Percentiles rank a stretch among this genome's conserved stretches.
phyloP scores from a whole-genome alignment of 2,113 vertebrate species.

The Cheirogaleus medius region DNA sequence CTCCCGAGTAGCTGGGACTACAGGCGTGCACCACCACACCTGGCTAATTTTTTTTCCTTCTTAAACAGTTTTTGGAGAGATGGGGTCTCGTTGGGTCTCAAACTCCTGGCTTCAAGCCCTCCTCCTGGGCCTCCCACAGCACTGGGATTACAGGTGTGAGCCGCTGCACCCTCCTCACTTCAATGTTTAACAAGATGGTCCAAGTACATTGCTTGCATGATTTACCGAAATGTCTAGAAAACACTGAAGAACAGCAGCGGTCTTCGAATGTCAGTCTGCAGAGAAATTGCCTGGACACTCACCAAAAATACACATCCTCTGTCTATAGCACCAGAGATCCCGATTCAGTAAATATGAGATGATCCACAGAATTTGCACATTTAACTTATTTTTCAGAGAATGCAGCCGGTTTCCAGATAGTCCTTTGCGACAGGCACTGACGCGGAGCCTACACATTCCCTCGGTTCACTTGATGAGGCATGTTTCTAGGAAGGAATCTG shows the following conservation, averaged over 20 bases:
- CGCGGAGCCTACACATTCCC: not conserved
- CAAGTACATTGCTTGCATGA: not conserved
- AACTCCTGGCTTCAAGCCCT: too few species aligned
- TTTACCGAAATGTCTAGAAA: not conserved
- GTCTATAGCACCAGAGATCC: fast-evolving
- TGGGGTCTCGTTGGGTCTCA: too few species aligned
- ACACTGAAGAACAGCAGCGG: fast-evolving
- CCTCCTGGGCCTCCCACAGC: too few species aligned
- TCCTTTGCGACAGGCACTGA: not conserved
- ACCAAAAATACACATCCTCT: fast-evolving
- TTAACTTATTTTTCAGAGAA: not conserved
- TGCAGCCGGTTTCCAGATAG: not conserved
- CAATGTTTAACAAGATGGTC: not conserved
- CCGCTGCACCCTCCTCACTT: not conserved
- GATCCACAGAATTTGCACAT: not conserved
- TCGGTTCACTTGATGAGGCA: not conserved
- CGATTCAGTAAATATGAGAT: fast-evolving
- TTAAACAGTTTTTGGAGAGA: too few species aligned
- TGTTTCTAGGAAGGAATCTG: not conserved
- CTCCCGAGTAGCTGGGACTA: too few species aligned
- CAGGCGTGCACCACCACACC: too few species aligned
- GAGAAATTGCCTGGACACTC: fast-evolving
- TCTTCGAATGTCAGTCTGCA: not conserved
- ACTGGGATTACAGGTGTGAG: too few species aligned
- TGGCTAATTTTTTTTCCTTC: too few species aligned